Base-by-base conservation (phyloP, 2,797 vertebrate genomes). In the Platalea minor region DNA sequence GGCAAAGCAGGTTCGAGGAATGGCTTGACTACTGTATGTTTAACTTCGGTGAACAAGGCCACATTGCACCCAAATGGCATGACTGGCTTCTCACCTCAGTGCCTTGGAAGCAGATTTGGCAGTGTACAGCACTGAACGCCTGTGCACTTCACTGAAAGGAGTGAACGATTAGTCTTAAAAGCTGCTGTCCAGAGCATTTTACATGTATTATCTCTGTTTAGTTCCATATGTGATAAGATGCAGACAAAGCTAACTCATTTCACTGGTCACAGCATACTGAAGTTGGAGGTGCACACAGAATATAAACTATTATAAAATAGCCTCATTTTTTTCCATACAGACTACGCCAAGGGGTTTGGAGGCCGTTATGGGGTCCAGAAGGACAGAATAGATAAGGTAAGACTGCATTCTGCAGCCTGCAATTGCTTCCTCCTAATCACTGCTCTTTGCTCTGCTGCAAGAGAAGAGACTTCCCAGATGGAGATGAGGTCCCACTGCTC, bases 321-420 rank as follows among this genome's bases (percentile, higher is more conserved):
- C 17, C 1, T 75, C 16, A 5, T 57, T 74, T 73, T 72, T 91
- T 68, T 25, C 88, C 45, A 16, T 94, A 41, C 88, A 99, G 99
- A 99, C 97, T 99, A 99, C 89, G 98, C 99, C 67, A 98, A 99
- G 83, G 99, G 99, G 20, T 99, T 99, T 85, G 99, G 99, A 60
- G 99, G 99, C 54, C 98, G 97, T 17, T 99, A 99, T 4, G 99
- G 99, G 35, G 98, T 99, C 24, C 99, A 99, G 97, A 94, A 97
- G 60, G 99, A 99, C 96, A 98, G 99, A 85, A 98, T 99, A 97
- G 99, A 99, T 96, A 99, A 99, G 98, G 99, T 99, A 97, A 97
- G 85, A 57, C 29, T 53, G 17, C 56, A 25, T 45, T 31, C 54
- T 76, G 51, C 41, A 89, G 37, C 56, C 57, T 69, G 61, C 37